phyloP scores from a whole-genome alignment of 1,140 invertebrate genomes.

The Drosophila insularis region DNA sequence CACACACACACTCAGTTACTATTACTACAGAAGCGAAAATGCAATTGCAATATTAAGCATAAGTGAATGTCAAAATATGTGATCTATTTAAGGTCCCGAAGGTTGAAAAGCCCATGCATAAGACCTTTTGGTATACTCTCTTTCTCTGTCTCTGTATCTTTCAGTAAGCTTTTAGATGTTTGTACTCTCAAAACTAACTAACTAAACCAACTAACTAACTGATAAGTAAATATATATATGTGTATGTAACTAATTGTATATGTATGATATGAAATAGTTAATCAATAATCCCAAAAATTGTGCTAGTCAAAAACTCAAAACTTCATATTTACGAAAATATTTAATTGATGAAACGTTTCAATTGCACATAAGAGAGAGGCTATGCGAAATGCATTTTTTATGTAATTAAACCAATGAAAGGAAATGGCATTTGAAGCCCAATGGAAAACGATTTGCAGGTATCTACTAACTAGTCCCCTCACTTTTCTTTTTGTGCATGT shows the following conservation, averaged over 20 bases:
- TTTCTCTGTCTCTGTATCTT: constrained; percentile 18
- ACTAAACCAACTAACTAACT: constrained; percentile 15
- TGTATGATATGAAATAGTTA: constrained; percentile 34
- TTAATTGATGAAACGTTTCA: constrained; percentile 21
- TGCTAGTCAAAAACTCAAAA: constrained; percentile 56
- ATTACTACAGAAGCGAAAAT: constrained; percentile 42
- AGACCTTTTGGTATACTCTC: constrained; percentile 64
- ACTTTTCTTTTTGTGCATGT: no score
- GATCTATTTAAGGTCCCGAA: constrained; percentile 78
- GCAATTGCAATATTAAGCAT: constrained; percentile 75
- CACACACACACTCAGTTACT: constrained; percentile 18
- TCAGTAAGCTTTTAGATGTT: constrained; percentile 46
- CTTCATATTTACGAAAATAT: no score
- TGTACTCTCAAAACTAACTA: constrained; percentile 38
- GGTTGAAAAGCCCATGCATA: constrained; percentile 50
- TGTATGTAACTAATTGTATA: not conserved
- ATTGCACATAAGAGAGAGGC: constrained; percentile 41
- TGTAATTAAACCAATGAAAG: not conserved
- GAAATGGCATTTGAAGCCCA: constrained; percentile 15
- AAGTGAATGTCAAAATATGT: constrained; percentile 81
- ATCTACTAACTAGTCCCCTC: constrained; percentile 49
- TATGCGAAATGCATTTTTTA: constrained; percentile 41
- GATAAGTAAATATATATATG: not conserved
- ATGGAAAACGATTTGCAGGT: constrained; percentile 27
- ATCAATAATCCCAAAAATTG: constrained; percentile 44